A percentile compares a stretch with the other conserved stretches of the same genome.
These are phyloP conservation scores for Stenichneumon culpator DNA, from an alignment of 2,888 invertebrate genomes.

Conservation along the genomic window DNA sequence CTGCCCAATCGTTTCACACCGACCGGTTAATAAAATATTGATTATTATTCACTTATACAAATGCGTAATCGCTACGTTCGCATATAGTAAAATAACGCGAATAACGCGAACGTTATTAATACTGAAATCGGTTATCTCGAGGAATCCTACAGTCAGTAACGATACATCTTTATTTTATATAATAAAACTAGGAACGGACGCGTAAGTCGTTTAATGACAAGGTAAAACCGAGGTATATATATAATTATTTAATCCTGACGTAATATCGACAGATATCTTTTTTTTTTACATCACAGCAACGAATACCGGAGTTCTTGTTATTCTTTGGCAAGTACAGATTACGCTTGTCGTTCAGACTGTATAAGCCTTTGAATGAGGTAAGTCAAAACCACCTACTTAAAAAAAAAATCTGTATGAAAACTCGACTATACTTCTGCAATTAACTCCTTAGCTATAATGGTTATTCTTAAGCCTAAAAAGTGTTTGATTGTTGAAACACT, in stretches of 20 bases:
- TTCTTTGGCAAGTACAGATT: constrained; percentile 59
- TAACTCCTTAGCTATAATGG: not conserved
- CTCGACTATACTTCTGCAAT: not conserved
- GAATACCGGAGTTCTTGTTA: constrained; percentile 58
- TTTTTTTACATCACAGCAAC: constrained; percentile 62
- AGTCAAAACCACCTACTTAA: not conserved
- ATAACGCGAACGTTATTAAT: constrained; percentile 11
- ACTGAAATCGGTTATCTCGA: constrained; percentile 7
- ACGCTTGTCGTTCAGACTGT: constrained; percentile 29
- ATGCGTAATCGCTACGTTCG: not conserved
- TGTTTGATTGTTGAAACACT: constrained; percentile 2
- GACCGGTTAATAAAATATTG: constrained; percentile 16
- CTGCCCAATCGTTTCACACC: not conserved
- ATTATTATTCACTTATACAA: constrained; percentile 22
- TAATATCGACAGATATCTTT: constrained; percentile 56
- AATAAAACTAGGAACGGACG: constrained; percentile 25
- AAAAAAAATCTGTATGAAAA: not conserved
- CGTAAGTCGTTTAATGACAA: constrained; percentile 39
- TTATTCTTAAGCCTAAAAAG: constrained; percentile 6
- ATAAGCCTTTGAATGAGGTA: constrained; percentile 37
- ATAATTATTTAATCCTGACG: constrained; percentile 42
- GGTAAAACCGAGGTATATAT: constrained; percentile 57
- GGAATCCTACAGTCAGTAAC: constrained; percentile 14
- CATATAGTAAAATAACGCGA: constrained; percentile 1
- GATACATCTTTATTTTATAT: constrained; percentile 23